Evolutionary conservation across 2,797 vertebrate species (phyloP).

Genomic region (Sternotherus odoratus): DNA sequence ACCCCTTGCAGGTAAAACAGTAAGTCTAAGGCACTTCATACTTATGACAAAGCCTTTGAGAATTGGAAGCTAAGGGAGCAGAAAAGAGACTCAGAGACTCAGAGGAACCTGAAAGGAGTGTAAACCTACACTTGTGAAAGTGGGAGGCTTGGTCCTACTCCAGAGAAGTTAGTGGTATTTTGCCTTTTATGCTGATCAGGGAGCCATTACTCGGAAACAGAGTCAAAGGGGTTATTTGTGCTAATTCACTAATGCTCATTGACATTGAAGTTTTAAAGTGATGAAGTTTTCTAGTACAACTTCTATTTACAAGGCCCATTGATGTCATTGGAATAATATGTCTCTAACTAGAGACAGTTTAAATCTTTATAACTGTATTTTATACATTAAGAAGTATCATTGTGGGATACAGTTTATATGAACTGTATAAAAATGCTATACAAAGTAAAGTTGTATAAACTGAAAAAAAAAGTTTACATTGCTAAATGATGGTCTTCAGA

Average conservation of each 20-base stretch:
- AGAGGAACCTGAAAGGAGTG: constrained; percentile 50
- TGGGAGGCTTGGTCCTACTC: constrained; percentile 39
- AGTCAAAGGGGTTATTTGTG: constrained; percentile 19
- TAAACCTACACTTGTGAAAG: constrained; percentile 58
- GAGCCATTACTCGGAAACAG: constrained; percentile 4
- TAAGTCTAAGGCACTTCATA: too few species aligned
- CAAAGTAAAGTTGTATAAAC: not conserved
- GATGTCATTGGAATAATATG: not conserved
- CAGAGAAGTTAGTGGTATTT: constrained; percentile 65
- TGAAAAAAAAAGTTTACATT: not conserved
- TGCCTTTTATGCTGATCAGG: constrained; percentile 43
- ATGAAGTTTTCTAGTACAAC: not conserved
- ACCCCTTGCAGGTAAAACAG: too few species aligned
- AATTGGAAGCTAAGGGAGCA: not conserved
- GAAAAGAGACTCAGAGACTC: constrained; percentile 54
- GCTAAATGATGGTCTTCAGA: not conserved
- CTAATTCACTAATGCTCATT: not conserved
- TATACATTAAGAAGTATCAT: not conserved
- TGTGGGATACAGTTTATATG: not conserved
- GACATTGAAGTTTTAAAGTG: not conserved
- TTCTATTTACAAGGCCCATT: not conserved
- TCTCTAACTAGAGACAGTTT: not conserved
- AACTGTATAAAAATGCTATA: not conserved
- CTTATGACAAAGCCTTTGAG: too few species aligned
- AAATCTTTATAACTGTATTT: not conserved